phyloP scores from a whole-genome alignment of 2,113 vertebrate species.

The Cettia cetti region DNA sequence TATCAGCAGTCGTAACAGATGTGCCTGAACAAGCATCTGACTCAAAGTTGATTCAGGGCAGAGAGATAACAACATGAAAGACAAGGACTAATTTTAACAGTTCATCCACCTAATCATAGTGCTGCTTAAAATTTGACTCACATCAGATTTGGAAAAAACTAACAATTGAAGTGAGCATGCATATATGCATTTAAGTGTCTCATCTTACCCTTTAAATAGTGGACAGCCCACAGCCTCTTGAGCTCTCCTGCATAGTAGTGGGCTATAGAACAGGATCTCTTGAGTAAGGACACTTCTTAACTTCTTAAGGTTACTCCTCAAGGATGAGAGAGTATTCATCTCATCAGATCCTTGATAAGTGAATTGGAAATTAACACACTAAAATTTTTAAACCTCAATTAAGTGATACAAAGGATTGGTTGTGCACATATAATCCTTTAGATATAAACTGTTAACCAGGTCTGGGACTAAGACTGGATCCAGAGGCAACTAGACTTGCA shows the following conservation, averaged over 20 bases:
- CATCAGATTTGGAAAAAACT: not conserved
- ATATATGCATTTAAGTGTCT: not conserved
- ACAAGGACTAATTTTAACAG: not conserved
- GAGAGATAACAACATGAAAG: not conserved
- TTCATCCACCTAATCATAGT: not conserved
- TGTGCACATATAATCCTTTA: not conserved
- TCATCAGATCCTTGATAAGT: not conserved
- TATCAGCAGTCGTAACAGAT: not conserved
- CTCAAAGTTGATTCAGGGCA: fast-evolving
- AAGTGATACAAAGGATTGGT: not conserved
- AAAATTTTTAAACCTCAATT: not conserved
- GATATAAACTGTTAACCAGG: not conserved
- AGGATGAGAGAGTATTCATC: not conserved
- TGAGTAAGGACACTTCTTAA: not conserved
- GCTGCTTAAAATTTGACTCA: not conserved
- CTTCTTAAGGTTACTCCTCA: not conserved
- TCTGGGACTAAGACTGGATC: not conserved
- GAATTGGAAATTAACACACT: not conserved
- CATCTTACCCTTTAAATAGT: not conserved
- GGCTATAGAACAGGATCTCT: not conserved
- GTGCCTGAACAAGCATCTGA: not conserved
- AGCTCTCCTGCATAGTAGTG: not conserved
- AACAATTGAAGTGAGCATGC: not conserved
- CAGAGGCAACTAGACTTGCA: not conserved
- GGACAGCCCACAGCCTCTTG: not conserved